phyloP scores from a whole-genome alignment of 2,888 invertebrate genomes.

The Epistrophe eligans region DNA sequence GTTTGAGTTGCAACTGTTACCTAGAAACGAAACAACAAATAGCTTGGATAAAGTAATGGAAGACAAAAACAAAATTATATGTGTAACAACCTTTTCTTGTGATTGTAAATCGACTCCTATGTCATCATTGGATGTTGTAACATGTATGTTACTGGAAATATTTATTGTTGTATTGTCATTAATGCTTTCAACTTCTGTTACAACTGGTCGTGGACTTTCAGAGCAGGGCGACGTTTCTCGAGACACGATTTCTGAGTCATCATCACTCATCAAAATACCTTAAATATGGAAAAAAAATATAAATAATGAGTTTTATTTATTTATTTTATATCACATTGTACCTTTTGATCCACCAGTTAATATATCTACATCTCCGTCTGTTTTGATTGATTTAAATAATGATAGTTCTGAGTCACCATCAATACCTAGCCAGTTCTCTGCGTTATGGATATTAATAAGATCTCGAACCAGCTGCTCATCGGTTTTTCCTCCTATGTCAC shows the following conservation, averaged over 20 bases:
- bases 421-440: conserved; percentile 96
- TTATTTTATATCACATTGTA: background rate
- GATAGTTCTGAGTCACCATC: conserved; percentile 94
- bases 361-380: conserved; percentile 87
- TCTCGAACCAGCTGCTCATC: conserved; percentile 95
- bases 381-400: conserved; percentile 90
- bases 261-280: conserved; percentile 85
- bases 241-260: conserved; percentile 88
- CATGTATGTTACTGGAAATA: conserved; percentile 34
- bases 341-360: conserved; percentile 76
- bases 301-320: background rate
- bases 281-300: background rate
- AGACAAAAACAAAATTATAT: background rate
- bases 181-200: conserved; percentile 78
- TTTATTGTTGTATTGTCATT: conserved; percentile 81
- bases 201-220: conserved; percentile 85
- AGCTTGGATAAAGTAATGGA: background rate
- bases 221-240: conserved; percentile 90
- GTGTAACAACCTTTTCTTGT: conserved; percentile 69
- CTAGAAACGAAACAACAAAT: conserved; percentile 79
- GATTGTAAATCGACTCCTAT: conserved; percentile 43
- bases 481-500: conserved; percentile 93
- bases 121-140: conserved; percentile 20
- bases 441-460: conserved; percentile 96
- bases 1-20: conserved; percentile 95